Conservation (phyloP, 2,888 invertebrate species). For the Baccha elongata region DNA sequence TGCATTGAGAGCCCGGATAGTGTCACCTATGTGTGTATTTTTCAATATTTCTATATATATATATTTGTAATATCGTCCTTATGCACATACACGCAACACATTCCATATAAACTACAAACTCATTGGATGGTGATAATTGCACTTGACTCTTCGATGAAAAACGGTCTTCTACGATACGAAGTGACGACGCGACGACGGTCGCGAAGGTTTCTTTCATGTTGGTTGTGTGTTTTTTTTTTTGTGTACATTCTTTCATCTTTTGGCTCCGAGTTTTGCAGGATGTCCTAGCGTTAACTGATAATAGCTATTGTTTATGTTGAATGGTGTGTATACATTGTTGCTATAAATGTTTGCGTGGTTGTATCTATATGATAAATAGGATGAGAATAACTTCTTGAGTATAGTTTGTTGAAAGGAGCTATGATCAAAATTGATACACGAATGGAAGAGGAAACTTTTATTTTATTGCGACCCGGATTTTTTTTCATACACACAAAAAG, state of each 20-base stretch:
- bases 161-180: slow-evolving; percentile 37
- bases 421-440: slow-evolving; percentile 35
- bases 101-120: slow-evolving; percentile 22
- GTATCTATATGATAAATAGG: not conserved
- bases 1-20: slow-evolving; percentile 42
- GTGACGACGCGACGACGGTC: too few relatives aligned
- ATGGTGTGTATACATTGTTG: slow-evolving; percentile 25
- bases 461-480: slow-evolving; percentile 60
- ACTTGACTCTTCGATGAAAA: slow-evolving; percentile 59
- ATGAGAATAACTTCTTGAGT: slow-evolving; percentile 44
- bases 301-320: slow-evolving; percentile 36
- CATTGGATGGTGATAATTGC: slow-evolving; percentile 58
- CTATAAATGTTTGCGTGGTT: slow-evolving; percentile 9
- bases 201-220: slow-evolving; percentile 42
- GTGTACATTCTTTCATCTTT: slow-evolving; percentile 17
- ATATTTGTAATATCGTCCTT: slow-evolving; percentile 19
- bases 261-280: slow-evolving; percentile 26
- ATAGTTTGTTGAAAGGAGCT: slow-evolving; percentile 41
- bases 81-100: slow-evolving; percentile 26
- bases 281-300: slow-evolving; percentile 37
- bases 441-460: slow-evolving; percentile 50
- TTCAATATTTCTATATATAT: slow-evolving; percentile 14
- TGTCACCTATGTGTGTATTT: slow-evolving; percentile 23
- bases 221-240: slow-evolving; percentile 15
- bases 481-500: slow-evolving; percentile 13